Evolutionary conservation across 2,113 vertebrate genomes (phyloP).

Genomic region (Lycaon pictus): DNA sequence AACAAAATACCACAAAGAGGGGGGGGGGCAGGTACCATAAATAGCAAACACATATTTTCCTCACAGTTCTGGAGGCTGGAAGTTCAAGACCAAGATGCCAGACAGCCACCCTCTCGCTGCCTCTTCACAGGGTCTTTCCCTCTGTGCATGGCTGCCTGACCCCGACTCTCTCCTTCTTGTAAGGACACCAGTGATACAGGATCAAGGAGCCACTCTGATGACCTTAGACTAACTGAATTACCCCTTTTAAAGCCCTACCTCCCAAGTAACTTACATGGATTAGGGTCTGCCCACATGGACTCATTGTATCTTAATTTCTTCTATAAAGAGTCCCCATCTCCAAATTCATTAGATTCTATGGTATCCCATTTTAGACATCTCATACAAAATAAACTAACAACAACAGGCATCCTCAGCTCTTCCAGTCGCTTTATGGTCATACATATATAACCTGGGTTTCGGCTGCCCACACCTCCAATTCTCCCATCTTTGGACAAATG

Average conservation of each 20-base stretch:
- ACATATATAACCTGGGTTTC: not conserved
- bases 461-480: too few relatives aligned
- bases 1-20: not conserved
- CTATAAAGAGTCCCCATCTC: not conserved
- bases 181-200: not conserved
- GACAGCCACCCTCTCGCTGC: not conserved
- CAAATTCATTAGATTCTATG: not conserved
- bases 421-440: not conserved
- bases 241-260: not conserved
- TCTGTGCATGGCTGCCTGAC: rapidly evolving
- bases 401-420: not conserved
- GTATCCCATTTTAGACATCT: not conserved
- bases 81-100: not conserved
- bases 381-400: not conserved
- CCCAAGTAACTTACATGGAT: not conserved
- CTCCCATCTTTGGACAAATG: not conserved
- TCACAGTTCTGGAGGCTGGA: not conserved
- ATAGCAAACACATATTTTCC: not conserved
- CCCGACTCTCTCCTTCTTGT: not conserved
- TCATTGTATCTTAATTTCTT: not conserved
- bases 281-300: not conserved
- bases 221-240: not conserved
- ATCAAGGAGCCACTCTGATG: not conserved
- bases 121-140: not conserved
- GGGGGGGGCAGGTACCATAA: not conserved